Evolutionary conservation across 2,113 vertebrate genomes (phyloP).

Genomic region (Chionis minor): DNA sequence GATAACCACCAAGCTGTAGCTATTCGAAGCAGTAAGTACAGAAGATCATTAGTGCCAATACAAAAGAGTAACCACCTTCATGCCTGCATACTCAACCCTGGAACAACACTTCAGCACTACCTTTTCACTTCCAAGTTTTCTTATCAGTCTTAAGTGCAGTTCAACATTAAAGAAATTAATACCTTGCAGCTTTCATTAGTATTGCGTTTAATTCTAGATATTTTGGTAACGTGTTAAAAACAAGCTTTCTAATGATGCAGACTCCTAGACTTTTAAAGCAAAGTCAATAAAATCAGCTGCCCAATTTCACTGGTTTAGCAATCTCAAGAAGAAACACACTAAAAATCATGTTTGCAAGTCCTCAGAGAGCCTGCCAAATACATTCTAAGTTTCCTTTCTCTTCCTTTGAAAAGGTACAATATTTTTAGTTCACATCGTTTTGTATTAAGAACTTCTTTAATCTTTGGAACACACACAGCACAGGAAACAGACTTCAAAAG

Average conservation of each 20-base stretch:
- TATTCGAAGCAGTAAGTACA: not conserved
- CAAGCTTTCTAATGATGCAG: not conserved
- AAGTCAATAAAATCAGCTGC: not conserved
- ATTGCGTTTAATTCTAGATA: not conserved
- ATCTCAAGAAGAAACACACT: not conserved
- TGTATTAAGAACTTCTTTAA: constrained; percentile 23
- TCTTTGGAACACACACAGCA: not conserved
- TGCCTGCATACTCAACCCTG: not conserved
- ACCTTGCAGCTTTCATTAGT: not conserved
- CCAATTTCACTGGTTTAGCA: not conserved
- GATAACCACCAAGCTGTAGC: not conserved
- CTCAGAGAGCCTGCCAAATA: not conserved
- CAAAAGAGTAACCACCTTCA: not conserved
- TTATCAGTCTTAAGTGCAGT: not conserved
- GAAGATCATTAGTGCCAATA: not conserved
- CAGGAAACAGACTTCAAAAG: constrained; percentile 6
- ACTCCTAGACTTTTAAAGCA: not conserved
- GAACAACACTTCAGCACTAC: not conserved
- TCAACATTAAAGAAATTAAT: not conserved
- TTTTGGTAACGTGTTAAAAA: not conserved
- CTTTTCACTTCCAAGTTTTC: not conserved
- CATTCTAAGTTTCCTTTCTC: not conserved
- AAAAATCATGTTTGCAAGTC: not conserved
- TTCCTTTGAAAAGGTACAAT: not conserved
- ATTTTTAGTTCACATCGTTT: constrained; percentile 17